Conservation (phyloP, 64 coral and sea anemone genomes). For the Hydrozoanthus tunicans region DNA sequence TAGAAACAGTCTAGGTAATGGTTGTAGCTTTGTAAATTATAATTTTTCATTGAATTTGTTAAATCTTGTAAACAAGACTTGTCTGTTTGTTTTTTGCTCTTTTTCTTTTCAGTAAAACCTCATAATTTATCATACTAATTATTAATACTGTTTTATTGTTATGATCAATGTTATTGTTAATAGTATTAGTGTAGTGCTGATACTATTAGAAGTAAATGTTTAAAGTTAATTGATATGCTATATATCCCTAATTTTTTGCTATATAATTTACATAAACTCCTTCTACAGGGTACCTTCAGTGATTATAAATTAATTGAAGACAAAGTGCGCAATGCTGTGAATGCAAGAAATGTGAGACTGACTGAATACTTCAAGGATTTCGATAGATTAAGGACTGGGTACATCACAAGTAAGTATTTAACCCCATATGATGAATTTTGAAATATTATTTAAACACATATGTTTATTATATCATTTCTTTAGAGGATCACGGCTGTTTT, state of each 20-base stretch:
- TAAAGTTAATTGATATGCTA: background rate
- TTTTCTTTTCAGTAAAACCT: too few relatives aligned
- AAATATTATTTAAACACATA: background rate
- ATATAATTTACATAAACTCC: background rate
- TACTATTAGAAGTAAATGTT: too few relatives aligned
- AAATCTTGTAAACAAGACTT: too few relatives aligned
- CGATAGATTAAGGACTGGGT: slow-evolving; percentile 93
- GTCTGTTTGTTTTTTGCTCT: too few relatives aligned
- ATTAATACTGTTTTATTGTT: too few relatives aligned
- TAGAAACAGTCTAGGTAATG: too few relatives aligned
- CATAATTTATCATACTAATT: too few relatives aligned
- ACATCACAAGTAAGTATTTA: slow-evolving; percentile 88
- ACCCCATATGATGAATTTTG: background rate
- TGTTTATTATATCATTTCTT: background rate
- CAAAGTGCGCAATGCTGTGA: slow-evolving; percentile 81
- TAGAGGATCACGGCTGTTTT: background rate
- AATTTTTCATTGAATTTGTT: too few relatives aligned
- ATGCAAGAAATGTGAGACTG: slow-evolving; percentile 90
- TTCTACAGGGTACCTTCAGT: slow-evolving; percentile 18
- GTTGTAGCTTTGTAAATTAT: too few relatives aligned
- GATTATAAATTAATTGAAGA: slow-evolving; percentile 73
- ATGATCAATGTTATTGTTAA: too few relatives aligned
- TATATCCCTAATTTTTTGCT: background rate
- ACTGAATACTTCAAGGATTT: slow-evolving; percentile 99
- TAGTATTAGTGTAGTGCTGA: too few relatives aligned